These are phyloP conservation scores for Campoplex nolae DNA, from an alignment of 2,888 invertebrate species.

Conservation along the genomic window DNA sequence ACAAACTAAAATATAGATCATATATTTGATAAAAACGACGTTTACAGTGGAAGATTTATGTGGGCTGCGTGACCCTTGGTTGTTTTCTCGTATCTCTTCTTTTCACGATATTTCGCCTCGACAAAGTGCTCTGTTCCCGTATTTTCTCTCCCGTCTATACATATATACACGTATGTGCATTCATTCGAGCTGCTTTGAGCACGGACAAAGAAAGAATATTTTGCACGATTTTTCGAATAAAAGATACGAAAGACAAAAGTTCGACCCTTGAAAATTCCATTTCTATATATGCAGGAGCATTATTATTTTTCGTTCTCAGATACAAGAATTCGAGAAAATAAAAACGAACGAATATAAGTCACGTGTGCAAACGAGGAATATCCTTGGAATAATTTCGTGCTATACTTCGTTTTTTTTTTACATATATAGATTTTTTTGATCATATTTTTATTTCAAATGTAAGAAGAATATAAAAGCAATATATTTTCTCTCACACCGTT, in stretches of 20 bases:
- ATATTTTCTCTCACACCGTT: background rate
- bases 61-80: background rate
- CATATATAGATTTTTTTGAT: background rate
- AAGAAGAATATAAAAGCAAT: background rate
- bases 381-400: background rate
- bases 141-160: background rate
- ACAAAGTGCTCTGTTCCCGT: slow-evolving; percentile 2
- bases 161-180: background rate
- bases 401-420: background rate
- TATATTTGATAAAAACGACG: background rate
- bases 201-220: background rate
- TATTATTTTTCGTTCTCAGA: background rate
- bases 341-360: background rate
- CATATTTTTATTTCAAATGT: background rate
- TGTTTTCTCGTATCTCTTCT: slow-evolving; percentile 13
- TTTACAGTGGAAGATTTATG: background rate
- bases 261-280: background rate
- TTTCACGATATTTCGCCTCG: slow-evolving; percentile 13
- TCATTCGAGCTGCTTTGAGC: background rate
- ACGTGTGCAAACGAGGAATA: background rate
- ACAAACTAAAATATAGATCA: background rate
- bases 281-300: background rate
- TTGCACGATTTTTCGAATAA: background rate
- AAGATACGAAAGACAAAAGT: background rate
- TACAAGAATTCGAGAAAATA: background rate